Percentiles rank a stretch among this genome's conserved stretches.
These are phyloP conservation scores for Amniataba percoides DNA, from an alignment of 2,797 vertebrate genomes.

Conservation along the genomic window DNA sequence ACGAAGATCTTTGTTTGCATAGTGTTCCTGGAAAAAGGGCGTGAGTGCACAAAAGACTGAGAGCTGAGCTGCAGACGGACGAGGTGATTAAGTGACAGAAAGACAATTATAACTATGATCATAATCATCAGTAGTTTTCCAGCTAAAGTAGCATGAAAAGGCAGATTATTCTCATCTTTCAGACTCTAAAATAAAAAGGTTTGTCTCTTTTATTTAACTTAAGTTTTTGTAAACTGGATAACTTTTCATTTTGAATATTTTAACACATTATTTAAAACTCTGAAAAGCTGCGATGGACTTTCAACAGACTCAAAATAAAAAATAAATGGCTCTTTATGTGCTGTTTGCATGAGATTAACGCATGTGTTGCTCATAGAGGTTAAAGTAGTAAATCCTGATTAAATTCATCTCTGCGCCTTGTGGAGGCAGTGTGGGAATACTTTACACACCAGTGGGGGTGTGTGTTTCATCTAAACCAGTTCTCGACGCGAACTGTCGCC, in stretches of 20 bases:
- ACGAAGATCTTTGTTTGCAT: background rate
- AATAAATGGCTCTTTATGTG: background rate
- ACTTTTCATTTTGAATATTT: background rate
- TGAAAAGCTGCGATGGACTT: background rate
- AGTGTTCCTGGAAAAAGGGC: background rate
- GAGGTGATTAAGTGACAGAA: no score
- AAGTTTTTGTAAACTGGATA: background rate
- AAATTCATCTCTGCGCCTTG: background rate
- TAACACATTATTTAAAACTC: background rate
- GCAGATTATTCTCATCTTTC: no score
- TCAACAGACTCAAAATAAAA: no score
- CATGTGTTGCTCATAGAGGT: background rate
- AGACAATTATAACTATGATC: background rate
- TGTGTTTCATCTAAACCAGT: slow-evolving; percentile 23
- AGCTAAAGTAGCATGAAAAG: no score
- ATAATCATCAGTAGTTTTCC: background rate
- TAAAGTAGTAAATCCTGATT: background rate
- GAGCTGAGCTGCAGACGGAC: background rate
- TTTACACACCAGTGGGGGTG: background rate
- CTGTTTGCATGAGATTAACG: background rate
- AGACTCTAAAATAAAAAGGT: no score
- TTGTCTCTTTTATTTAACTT: background rate
- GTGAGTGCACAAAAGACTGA: background rate
- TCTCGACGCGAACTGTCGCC: slow-evolving; percentile 10
- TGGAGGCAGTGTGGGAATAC: slow-evolving; percentile 29